Evolutionary conservation across 2,888 invertebrate genomes (phyloP).

Genomic region (Drosophila austrosaltans): DNA sequence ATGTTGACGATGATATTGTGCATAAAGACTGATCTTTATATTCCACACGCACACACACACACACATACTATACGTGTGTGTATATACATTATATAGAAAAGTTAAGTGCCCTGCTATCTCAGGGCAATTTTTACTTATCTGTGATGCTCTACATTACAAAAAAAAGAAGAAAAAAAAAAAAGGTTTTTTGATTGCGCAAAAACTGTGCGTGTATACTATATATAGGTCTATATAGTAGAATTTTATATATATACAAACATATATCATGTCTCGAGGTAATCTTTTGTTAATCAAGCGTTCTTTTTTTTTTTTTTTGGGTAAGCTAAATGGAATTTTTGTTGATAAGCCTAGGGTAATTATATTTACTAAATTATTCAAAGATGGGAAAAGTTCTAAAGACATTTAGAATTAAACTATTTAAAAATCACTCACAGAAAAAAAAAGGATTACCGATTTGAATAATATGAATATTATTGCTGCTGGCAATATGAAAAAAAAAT

Average conservation of each 20-base stretch:
- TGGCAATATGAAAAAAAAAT: too few species aligned
- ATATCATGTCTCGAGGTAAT: constrained; percentile 28
- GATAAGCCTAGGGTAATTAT: neutral
- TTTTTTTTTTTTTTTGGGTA: neutral
- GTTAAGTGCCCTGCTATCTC: constrained; percentile 50
- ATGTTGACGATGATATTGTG: neutral
- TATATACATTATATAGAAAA: constrained; percentile 2
- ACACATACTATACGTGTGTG: constrained; percentile 10
- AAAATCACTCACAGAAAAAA: too few species aligned
- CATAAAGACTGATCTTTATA: constrained; percentile 18
- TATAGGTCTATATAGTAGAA: neutral
- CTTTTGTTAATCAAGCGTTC: constrained; percentile 16
- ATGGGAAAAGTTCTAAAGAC: neutral
- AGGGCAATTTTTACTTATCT: constrained; percentile 62
- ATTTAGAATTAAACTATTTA: too few species aligned
- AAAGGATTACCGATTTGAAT: too few species aligned
- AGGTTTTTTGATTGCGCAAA: constrained; percentile 49
- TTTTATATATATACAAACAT: neutral
- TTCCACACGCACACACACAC: constrained; percentile 8
- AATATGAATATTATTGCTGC: too few species aligned
- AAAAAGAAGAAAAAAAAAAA: constrained; percentile 12
- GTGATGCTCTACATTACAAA: constrained; percentile 57
- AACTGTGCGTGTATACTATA: neutral
- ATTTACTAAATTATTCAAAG: neutral
- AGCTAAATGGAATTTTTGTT: neutral